Evolutionary conservation across 2,888 invertebrate genomes (phyloP), one percentile per base, ranked within the genome.

Genomic region (Trachelus iudaicus): DNA sequence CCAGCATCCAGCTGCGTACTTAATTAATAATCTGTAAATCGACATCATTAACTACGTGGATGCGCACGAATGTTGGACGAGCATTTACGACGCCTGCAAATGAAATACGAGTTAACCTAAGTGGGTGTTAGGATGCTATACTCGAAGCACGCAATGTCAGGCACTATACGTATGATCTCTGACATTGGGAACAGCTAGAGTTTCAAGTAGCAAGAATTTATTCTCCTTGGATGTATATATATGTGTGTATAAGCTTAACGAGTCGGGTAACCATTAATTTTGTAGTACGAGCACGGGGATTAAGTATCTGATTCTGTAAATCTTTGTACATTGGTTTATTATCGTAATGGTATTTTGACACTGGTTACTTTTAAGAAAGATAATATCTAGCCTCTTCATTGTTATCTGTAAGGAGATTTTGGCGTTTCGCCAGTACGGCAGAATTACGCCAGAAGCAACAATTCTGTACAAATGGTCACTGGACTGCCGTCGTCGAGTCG

Each of bases 361-460:
- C 90, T 89, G 89, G 89, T 90, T 91, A 90, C 88, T 76, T 90
- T 91, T 91, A 91, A 88, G 91, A 91, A 91, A 91, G 90, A 90
- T 91, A 91, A 90, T 90, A 89, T 90, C 89, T 90, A 91, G 87
- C 86, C 87, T 91, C 87, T 89, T 87, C 83, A 81, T 83, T 84
- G 84, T 85, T 37, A 76, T 76, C 31, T 76, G 83, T 79, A 84
- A 85, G 81, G 82, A 84, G 37, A 82, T 83, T 82, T 80, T 83
- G 85, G 84, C 82, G 77, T 75, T 74, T 75, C 77, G 84, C 87
- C 87, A 86, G 84, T 78, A 83, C 81, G 83, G 82, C 81, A 81
- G 82, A 86, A 86, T 87, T 85, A 85, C 88, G 83, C 83, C 71
- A 71, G 83, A 87, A 85, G 87, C 86, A 85, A 88, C 83, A 85